These are phyloP conservation scores for Urocyon cinereoargenteus DNA, from an alignment of 2,797 vertebrate genomes.

Conservation along the genomic window DNA sequence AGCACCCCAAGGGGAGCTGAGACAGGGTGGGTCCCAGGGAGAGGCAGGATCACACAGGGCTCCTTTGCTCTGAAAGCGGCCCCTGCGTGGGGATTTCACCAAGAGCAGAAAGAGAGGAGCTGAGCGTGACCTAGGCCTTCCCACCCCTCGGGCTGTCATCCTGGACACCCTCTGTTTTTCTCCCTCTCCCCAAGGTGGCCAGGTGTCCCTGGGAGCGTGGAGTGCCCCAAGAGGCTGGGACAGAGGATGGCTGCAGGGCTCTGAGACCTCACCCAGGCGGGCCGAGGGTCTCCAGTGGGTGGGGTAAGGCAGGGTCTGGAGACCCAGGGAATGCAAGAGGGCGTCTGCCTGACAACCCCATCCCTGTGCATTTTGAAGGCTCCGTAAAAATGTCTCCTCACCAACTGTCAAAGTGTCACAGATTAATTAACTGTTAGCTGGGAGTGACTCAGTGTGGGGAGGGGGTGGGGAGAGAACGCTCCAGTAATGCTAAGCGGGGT, in stretches of 20 bases:
- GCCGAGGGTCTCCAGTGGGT: too few relatives aligned
- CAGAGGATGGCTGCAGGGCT: not conserved
- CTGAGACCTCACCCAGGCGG: not conserved
- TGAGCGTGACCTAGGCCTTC: not conserved
- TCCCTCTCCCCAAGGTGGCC: not conserved
- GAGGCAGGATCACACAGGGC: not conserved
- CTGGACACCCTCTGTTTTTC: accelerated
- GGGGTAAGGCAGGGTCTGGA: slow-evolving; percentile 71
- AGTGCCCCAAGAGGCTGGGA: accelerated
- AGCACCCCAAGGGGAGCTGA: accelerated
- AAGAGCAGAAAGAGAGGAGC: not conserved
- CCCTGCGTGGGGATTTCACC: not conserved
- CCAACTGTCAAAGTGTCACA: slow-evolving; percentile 92
- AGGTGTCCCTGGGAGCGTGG: not conserved
- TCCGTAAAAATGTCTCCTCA: slow-evolving; percentile 88
- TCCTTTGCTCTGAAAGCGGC: not conserved
- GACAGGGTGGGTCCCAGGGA: not conserved
- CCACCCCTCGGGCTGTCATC: not conserved
- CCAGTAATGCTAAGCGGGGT: slow-evolving; percentile 82
- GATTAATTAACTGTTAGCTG: slow-evolving; percentile 92
- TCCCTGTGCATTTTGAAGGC: slow-evolving; percentile 87
- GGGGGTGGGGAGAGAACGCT: slow-evolving; percentile 69
- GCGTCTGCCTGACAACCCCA: slow-evolving; percentile 87
- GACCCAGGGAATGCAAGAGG: slow-evolving; percentile 83
- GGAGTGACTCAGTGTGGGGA: slow-evolving; percentile 88